A percentile compares a stretch with the other conserved stretches of the same genome.
Evolutionary conservation across 2,797 vertebrate species (phyloP).

Genomic region (Neolamprologus multifasciatus): DNA sequence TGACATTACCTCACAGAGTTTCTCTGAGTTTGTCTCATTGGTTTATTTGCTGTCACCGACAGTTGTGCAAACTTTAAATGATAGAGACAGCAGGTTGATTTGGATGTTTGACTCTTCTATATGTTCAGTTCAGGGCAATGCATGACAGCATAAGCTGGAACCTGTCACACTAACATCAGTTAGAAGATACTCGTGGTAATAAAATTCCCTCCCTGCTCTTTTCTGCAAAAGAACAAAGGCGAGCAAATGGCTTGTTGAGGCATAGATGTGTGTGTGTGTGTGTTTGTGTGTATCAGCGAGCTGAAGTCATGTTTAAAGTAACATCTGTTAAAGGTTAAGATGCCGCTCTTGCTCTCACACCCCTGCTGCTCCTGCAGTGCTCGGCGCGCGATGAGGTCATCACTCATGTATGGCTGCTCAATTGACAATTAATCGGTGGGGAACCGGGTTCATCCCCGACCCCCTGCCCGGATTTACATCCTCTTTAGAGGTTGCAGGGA

Average conservation of each 20-base stretch:
- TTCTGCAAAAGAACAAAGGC: constrained; percentile 34
- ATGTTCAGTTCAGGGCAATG: not conserved
- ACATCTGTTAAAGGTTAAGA: constrained; percentile 81
- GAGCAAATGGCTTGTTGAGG: not conserved
- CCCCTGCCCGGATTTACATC: constrained; percentile 30
- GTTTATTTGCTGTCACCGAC: constrained; percentile 1
- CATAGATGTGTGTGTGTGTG: not conserved
- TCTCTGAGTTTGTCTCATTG: not conserved
- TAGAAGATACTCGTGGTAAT: constrained; percentile 20
- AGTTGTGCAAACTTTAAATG: not conserved
- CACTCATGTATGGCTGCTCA: constrained; percentile 52
- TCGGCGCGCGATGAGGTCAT: constrained; percentile 67
- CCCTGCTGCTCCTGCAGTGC: constrained; percentile 53
- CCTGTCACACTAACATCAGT: not conserved
- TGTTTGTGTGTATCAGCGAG: not conserved
- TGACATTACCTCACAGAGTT: constrained; percentile 23
- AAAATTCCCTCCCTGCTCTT: constrained; percentile 14
- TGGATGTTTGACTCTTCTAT: not conserved
- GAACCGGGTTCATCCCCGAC: not conserved
- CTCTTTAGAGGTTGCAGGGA: constrained; percentile 57
- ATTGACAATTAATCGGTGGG: constrained; percentile 45
- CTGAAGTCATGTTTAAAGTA: constrained; percentile 68
- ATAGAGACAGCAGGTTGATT: not conserved
- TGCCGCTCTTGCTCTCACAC: constrained; percentile 58
- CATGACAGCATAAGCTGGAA: not conserved